Percentiles rank a stretch among this genome's conserved stretches.
Conservation (phyloP, 2,113 vertebrate genomes). For the Amblyornis subalaris region DNA sequence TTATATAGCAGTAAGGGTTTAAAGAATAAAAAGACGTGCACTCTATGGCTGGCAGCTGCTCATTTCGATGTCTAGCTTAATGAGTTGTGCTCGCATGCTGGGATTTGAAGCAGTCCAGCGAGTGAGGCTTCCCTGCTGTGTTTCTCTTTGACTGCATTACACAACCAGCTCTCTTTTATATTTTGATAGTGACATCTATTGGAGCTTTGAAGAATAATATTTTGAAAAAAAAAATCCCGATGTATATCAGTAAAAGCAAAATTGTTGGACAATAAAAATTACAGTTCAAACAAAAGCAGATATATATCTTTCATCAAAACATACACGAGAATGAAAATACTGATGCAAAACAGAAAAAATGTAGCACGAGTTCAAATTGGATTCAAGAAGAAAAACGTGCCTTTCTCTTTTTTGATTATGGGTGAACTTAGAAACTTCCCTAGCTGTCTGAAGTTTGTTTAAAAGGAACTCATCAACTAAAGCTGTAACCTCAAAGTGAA, state of each 20-base stretch:
- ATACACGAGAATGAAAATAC: not conserved
- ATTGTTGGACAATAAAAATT: not conserved
- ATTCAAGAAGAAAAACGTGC: not conserved
- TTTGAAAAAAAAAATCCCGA: not conserved
- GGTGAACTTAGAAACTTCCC: not conserved
- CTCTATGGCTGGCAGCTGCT: not conserved
- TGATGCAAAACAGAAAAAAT: not conserved
- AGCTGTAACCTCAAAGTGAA: not conserved
- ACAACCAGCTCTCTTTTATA: slow-evolving; percentile 61
- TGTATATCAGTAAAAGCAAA: not conserved
- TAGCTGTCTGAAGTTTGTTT: not conserved
- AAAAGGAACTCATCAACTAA: not conserved
- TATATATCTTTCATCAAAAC: not conserved
- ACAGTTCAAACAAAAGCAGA: not conserved
- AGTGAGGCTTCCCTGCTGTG: slow-evolving; percentile 11
- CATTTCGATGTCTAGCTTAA: not conserved
- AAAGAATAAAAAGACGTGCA: not conserved
- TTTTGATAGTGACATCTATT: slow-evolving; percentile 81
- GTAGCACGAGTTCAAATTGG: not conserved
- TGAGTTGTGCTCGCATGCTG: slow-evolving; percentile 3
- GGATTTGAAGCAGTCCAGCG: not conserved
- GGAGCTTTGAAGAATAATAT: slow-evolving; percentile 65
- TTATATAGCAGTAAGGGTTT: not conserved
- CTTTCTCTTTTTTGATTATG: not conserved
- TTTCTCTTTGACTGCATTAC: not conserved